Base-by-base conservation (phyloP, 2,888 invertebrate genomes). In the Drosophila tripunctata region DNA sequence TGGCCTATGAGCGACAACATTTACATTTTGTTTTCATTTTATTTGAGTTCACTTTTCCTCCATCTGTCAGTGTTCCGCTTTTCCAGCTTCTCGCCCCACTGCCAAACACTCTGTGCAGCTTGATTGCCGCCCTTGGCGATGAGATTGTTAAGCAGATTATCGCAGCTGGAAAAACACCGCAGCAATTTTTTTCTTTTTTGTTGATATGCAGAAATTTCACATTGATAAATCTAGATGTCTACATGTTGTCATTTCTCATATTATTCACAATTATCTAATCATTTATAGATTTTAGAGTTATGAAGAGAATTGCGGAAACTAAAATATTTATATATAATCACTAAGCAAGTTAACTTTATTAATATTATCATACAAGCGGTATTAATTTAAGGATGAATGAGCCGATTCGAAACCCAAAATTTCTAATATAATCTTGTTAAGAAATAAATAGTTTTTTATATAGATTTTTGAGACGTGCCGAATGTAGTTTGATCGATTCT, bases 11-110 rank as follows among this genome's bases (percentile, higher is more conserved):
- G 35, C 47, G 19, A 48, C 35, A 35, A 27, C 40, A 78, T 78
- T 79, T 79, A 68, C 78, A 83, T 78, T 67, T 82, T 71, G 48
- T 55, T 72, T 78, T 65, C 44, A 70, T 63, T 77, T 67, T 47
- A 27, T 43, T 61, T 27, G 45, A 33, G 60, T 58, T 71, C 72
- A 33, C 30, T 27, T 31, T 44, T 27, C 52, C 57, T 21, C 8
- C 7, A 2, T 51, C 43, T 40, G 38, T 41, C 57, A 40, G 27
- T 57, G 41, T 51, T 50, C 24, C 31, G 15, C 4, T 15, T 22
- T 24, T 21, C 3, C 27, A 31, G 15, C 38, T 44, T 27, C 48
- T 12, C 7, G 14, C 24, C 10, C 3, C 8, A 3, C 27, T 12
- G 8, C 3, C 57, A 43, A 54, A 54, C 61, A 51, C 54, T 43